Base-by-base conservation (phyloP, 1,140 invertebrate species). In the Odontomachus brunneus region DNA sequence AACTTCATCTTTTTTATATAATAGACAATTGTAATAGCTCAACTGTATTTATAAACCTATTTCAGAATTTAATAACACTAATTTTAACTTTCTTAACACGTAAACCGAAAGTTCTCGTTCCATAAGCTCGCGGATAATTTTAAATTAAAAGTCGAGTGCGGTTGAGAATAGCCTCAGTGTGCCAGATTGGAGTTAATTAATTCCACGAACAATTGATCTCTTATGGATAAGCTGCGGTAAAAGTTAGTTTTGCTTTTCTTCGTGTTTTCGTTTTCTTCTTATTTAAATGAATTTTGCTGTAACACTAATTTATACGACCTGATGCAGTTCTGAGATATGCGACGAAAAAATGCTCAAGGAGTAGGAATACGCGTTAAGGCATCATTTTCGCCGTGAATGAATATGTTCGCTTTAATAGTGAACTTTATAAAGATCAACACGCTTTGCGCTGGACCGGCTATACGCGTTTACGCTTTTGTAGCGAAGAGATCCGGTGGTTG, bases 401-500 rank as follows among this genome's bases (percentile, higher is more conserved):
- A 62, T 73, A 62, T 75, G 38, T 49, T 62, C 49, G 57, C 0
- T 33, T 62, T 63, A 75, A 29, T 75, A 49, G 22, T 63, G 72
- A 24, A 75, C 49, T 74, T 49, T 63, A 5, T 55, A 72, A 49
- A 57, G 72, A 75, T 75, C 26, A 75, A 29, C 57, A 15, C 55
- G 24, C 33, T 26, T 22, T 11, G 3, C 9, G 38, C 38, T 11
- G 9, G 0, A 9, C 66, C 29, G 4, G 62, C 29, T 24, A 17
- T n/a, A 22, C 44, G 62, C 48, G 12, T 66, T 76, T 53, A 66
- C n/a, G 49, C 60, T 14, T 76, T 76, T 53, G 38, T 53, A 66
- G 5, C 60, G 48, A 53, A 55, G 73, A 65, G 73, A 65, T 76
- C 26, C 73, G 19, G 73, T 22, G 73, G 33, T 38, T 15, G 33